These are phyloP conservation scores for Synergus umbraculus DNA, from an alignment of 2,888 invertebrate species.

Conservation along the genomic window DNA sequence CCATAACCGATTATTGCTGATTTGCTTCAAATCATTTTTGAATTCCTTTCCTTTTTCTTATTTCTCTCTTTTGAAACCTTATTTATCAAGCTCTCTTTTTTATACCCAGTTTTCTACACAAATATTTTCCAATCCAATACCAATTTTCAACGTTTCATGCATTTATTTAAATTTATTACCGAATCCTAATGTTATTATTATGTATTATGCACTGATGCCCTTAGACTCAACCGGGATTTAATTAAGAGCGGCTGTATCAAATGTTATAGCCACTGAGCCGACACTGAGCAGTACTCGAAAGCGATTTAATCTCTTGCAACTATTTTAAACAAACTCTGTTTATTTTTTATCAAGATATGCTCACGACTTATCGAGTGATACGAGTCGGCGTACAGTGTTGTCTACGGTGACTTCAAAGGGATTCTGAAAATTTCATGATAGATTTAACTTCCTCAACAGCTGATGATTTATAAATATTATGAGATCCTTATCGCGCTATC, in stretches of 20 bases:
- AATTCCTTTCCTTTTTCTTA: background rate
- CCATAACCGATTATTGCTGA: constrained; percentile 22
- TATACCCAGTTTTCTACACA: too few relatives aligned
- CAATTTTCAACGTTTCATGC: too few relatives aligned
- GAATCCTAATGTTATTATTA: background rate
- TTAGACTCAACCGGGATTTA: background rate
- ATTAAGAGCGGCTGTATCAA: background rate
- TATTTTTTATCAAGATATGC: constrained; percentile 42
- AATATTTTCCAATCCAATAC: too few relatives aligned
- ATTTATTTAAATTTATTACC: too few relatives aligned
- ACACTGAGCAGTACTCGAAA: constrained; percentile 15
- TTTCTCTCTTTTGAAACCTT: too few relatives aligned
- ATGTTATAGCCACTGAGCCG: constrained; percentile 13
- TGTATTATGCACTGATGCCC: background rate
- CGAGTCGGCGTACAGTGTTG: constrained; percentile 34
- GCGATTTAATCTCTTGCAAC: constrained; percentile 54
- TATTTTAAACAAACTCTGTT: constrained; percentile 53
- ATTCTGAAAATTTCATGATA: constrained; percentile 22
- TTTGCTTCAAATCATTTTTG: background rate
- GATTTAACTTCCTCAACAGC: constrained; percentile 31
- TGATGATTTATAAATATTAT: constrained; percentile 18
- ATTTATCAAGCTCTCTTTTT: too few relatives aligned
- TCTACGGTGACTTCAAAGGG: constrained; percentile 39
- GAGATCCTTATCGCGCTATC: background rate
- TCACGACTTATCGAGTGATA: constrained; percentile 42